Conservation (phyloP, 2,113 vertebrate species). For the Glareola pratincola region DNA sequence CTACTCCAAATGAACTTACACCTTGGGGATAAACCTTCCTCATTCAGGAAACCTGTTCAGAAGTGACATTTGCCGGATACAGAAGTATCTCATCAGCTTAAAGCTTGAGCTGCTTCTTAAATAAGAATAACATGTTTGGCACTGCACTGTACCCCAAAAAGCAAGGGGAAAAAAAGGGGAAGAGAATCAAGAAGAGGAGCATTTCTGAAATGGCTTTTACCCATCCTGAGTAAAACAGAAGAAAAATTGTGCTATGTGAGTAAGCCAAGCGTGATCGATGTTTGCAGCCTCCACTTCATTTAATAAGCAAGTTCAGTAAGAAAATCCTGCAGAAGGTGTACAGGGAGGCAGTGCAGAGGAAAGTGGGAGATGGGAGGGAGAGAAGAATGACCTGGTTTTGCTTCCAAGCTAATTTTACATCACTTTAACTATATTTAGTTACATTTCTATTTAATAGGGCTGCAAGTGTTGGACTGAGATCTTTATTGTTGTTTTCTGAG, state of each 20-base stretch:
- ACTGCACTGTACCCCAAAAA: neutral
- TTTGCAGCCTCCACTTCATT: neutral
- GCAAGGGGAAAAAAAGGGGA: neutral
- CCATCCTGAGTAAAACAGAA: neutral
- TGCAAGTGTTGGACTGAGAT: neutral
- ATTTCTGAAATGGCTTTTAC: neutral
- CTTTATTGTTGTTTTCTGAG: constrained; percentile 18
- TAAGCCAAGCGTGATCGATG: neutral
- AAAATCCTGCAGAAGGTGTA: neutral
- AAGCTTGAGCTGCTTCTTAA: neutral
- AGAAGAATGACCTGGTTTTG: constrained; percentile 9
- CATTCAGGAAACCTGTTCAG: neutral
- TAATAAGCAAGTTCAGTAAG: neutral
- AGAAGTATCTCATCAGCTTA: neutral
- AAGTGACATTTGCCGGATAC: fast-evolving
- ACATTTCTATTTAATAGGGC: neutral
- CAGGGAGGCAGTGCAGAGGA: neutral
- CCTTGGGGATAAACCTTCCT: neutral
- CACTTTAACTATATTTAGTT: constrained; percentile 26
- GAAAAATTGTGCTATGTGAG: neutral
- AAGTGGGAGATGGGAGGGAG: neutral
- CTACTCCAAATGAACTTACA: neutral
- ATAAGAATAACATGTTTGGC: neutral
- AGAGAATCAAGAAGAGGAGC: neutral
- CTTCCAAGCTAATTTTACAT: constrained; percentile 29